Percentiles rank a stretch among this genome's conserved stretches.
Conservation (phyloP, 2,888 invertebrate genomes). For the Abrostola triplasia region DNA sequence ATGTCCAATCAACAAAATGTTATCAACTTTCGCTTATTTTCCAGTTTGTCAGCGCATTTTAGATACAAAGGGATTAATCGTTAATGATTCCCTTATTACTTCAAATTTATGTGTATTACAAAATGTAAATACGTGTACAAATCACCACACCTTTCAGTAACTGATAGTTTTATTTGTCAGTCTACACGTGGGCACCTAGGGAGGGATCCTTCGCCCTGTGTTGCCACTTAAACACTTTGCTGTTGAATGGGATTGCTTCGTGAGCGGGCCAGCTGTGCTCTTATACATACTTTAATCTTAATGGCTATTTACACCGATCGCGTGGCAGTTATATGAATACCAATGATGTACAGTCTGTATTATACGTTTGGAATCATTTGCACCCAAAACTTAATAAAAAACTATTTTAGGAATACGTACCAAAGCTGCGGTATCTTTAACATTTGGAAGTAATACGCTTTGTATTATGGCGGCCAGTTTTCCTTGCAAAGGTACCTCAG, state of each 20-base stretch:
- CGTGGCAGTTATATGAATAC: constrained; percentile 39
- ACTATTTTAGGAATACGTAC: no score
- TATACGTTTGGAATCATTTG: neutral
- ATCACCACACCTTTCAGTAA: neutral
- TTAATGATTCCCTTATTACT: neutral
- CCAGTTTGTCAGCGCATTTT: no score
- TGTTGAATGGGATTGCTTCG: constrained; percentile 64
- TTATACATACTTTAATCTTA: constrained; percentile 63
- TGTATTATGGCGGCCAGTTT: no score
- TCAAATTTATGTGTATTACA: neutral
- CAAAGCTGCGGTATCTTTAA: no score
- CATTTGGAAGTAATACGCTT: no score
- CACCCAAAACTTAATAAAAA: no score
- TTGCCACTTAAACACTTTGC: constrained; percentile 68
- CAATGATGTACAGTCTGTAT: constrained; percentile 15
- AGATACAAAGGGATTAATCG: no score
- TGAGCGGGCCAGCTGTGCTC: constrained; percentile 62
- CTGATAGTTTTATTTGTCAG: constrained; percentile 19
- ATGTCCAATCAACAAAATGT: no score
- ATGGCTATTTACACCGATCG: constrained; percentile 56
- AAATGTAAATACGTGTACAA: constrained; percentile 10
- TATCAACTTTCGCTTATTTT: no score
- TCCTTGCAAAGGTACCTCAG: no score
- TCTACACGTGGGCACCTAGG: constrained; percentile 16
- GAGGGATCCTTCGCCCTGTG: constrained; percentile 48